Base-by-base conservation (phyloP, 2,888 invertebrate species). In the Adelphocoris suturalis region DNA sequence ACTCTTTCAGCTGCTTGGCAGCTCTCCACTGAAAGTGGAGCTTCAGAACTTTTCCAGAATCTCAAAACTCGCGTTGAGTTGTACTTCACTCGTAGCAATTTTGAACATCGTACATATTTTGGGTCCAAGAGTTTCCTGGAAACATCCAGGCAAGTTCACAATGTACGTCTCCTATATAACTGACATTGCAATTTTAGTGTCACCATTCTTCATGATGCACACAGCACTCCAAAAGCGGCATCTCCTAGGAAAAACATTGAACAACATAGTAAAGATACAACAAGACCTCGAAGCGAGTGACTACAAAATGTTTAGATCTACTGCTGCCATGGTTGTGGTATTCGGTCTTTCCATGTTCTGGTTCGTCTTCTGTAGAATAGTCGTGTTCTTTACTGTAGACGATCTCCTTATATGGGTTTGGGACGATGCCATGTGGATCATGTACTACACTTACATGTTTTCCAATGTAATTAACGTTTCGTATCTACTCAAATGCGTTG, bases 381-480 rank as follows among this genome's bases (percentile, higher is more conserved):
- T 19, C 0, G 9, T 61, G 3, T 19, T 61, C 11, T 61, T 16
- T n/a, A 61, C 61, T 19, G n/a, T 61, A 9, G 9, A 19, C 61
- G 0, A 16, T 4, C 9, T 2, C 9, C 9, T 61, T 16, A 0
- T 61, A 2, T 61, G 61, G 61, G n/a, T 19, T 19, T 61, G 61
- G n/a, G 61, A 61, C 61, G 61, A 61, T n/a, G 9, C n/a, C 61
- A 19, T 61, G 61, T 61, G 61, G 61, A 61, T 61, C 61, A 9
- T 61, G 2, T 61, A 61, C 19, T 61, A 61, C 61, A n/a, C 61
- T 2, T 61, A 61, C 61, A 61, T 61, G 61, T 19, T 19, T n/a
- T 61, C 19, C 16, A 61, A 61, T 19, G 9, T 19, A 1, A 61
- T 19, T 0, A 61, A 61, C 14, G 61, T 61, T 3, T 7, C n/a